Evolutionary conservation across 2,888 invertebrate genomes (phyloP).

Genomic region (Polydrusus pterygomalis): DNA sequence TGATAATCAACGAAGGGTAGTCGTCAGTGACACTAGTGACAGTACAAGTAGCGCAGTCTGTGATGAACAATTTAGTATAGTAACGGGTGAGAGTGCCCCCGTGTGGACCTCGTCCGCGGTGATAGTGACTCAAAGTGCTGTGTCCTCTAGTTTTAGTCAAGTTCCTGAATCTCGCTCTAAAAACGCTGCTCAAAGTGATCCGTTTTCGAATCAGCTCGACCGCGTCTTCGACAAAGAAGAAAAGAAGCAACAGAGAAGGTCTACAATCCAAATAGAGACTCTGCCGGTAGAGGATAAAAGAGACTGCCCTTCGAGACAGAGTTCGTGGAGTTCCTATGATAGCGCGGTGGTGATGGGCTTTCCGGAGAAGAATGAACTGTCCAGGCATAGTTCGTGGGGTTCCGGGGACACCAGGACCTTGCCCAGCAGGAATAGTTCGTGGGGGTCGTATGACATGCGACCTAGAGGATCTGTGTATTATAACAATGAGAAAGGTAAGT

Average conservation of each 20-base stretch:
- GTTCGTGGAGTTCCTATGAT: constrained; percentile 86
- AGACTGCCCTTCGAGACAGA: constrained; percentile 80
- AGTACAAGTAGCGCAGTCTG: constrained; percentile 68
- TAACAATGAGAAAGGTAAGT: constrained; percentile 66
- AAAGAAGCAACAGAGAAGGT: constrained; percentile 70
- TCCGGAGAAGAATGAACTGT: constrained; percentile 77
- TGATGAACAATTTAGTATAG: constrained; percentile 68
- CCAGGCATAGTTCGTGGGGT: constrained; percentile 89
- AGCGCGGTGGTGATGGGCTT: constrained; percentile 82
- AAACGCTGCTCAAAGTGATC: constrained; percentile 75
- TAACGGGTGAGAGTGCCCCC: constrained; percentile 68
- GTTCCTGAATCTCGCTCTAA: constrained; percentile 64
- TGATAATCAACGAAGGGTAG: constrained; percentile 28
- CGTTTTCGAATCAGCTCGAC: constrained; percentile 82
- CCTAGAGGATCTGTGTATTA: constrained; percentile 68
- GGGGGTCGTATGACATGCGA: constrained; percentile 82
- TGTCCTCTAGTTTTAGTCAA: constrained; percentile 64
- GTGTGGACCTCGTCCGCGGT: constrained; percentile 73
- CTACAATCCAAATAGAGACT: constrained; percentile 63
- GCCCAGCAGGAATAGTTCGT: constrained; percentile 82
- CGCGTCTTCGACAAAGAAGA: constrained; percentile 83
- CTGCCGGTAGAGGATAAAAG: constrained; percentile 61
- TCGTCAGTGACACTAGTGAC: constrained; percentile 54
- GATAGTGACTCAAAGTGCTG: constrained; percentile 64
- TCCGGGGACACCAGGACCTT: constrained; percentile 81